A percentile compares a stretch with the other conserved stretches of the same genome.
These are phyloP conservation scores for Drosophila pallidifrons DNA, from an alignment of 1,140 invertebrate genomes.

Conservation along the genomic window DNA sequence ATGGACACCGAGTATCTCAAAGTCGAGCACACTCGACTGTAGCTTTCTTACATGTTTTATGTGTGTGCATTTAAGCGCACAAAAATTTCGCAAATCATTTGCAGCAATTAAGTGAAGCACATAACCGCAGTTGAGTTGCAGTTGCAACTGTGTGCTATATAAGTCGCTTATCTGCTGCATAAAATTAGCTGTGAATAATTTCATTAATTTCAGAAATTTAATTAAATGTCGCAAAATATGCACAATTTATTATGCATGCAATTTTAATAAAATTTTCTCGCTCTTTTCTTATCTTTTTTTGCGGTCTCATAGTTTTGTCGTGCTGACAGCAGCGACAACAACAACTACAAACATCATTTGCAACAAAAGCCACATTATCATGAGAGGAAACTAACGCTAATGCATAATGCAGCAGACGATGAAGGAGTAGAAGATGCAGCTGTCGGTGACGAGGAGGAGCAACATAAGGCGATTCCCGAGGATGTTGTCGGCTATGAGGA, in stretches of 20 bases:
- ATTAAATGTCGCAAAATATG: conserved; percentile 41
- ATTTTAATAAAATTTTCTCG: conserved; percentile 44
- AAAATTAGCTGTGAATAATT: conserved; percentile 10
- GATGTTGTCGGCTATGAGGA: conserved; percentile 1
- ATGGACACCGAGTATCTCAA: too few species aligned
- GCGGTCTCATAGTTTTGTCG: conserved; percentile 50
- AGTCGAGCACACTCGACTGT: too few species aligned
- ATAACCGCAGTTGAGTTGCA: conserved; percentile 22
- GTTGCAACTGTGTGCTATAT: not conserved
- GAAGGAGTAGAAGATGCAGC: conserved; percentile 17
- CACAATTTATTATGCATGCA: conserved; percentile 33
- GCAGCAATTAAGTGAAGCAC: conserved; percentile 21
- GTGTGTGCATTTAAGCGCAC: conserved; percentile 24
- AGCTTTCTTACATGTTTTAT: not conserved
- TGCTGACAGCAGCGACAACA: conserved; percentile 56
- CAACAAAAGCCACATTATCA: conserved; percentile 35
- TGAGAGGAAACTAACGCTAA: conserved; percentile 35
- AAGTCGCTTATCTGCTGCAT: conserved; percentile 18
- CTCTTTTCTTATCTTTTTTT: not conserved
- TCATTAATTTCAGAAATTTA: conserved; percentile 49
- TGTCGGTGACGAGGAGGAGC: not conserved
- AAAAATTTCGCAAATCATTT: conserved; percentile 19
- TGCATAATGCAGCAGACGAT: not conserved
- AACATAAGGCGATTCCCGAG: conserved; percentile 25
- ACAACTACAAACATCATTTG: conserved; percentile 41